Base-by-base conservation (phyloP, 2,113 vertebrate genomes). In the Cairina moschata region DNA sequence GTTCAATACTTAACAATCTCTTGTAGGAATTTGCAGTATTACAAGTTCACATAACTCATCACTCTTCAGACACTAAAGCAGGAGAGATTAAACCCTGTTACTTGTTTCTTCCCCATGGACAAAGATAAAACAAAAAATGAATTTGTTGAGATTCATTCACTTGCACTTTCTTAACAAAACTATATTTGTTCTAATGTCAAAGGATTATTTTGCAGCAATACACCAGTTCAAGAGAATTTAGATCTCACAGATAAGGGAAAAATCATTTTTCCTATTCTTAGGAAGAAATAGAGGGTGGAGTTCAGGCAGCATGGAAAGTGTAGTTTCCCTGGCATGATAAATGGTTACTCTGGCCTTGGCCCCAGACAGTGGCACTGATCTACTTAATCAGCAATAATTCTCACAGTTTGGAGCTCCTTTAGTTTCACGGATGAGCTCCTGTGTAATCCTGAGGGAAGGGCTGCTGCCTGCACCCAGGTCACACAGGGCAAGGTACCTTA, bases 1-100 rank as follows among this genome's bases (percentile, higher is more conserved):
- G 23, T 67, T 85, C 34, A 58, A 28, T 74, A 46, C 28, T 48
- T 52, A 34, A 3, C 6, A 18, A 18, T 71, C 14, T 62, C 17
- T 79, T 34, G 25, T 29, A 71, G 21, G 0, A 0, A 54, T 83
- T 66, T 66, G 38, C 2, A 1, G 13, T 44, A 12, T 8, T 65
- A 3, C 11, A 55, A 59, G 38, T 74, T 74, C 13, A 5, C 6
- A 31, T 85, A 80, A 83, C 15, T 29, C 63, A 66, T 12, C 4
- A 67, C n/a, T 6, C 28, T 71, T 86, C 42, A 87, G 32, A 68
- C 22, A n/a, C 78, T 69, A 32, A 17, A 52, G 8, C 4, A 40
- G 42, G n/a, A 42, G 21, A 68, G 20, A 22, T 4, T 5, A 83
- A 77, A 32, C 7, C 48, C 14, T 23, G 13, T 3, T 2, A 1